Evolutionary conservation across 1,140 invertebrate genomes (phyloP), one percentile per base, ranked within the genome.

Genomic region (Aphelenchoides besseyi): DNA sequence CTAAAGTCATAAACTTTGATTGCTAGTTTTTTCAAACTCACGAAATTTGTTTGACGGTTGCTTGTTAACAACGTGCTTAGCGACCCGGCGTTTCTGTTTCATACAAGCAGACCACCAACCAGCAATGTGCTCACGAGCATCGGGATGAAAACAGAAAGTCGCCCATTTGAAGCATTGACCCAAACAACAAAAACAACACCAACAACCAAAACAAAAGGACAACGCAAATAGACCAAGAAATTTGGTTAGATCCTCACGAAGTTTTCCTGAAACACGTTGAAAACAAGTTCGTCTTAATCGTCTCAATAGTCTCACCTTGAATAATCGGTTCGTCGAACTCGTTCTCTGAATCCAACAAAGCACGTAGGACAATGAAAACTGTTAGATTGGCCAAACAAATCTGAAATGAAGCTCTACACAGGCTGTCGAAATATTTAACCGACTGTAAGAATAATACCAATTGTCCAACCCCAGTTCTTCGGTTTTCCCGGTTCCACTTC

Each of bases 151-250:
- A 61, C 70, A 69, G 32, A 55, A 59, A 53, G 54, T 55, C 23
- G 35, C 28, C 26, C 26, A 76, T 63, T 54, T 72, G n/a, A 78
- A 77, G 52, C 62, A 78, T 23, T 78, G 37, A 3, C 74, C 74
- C n/a, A 30, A 12, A 41, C 74, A 76, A 48, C 70, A 76, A 54
- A 76, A 76, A 53, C 74, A 76, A 29, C 74, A 76, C 55, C 75
- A 76, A 64, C 74, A 76, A 12, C 75, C 74, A 54, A 76, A 76
- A 37, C 74, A 76, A 70, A 77, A 76, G 2, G 74, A 73, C n/a
- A 76, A 32, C 8, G 74, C 71, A 55, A 76, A 76, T n/a, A 74
- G 23, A 28, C 74, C 74, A 16, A 74, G 55, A 28, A 74, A 74
- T 69, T 75, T 59, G 2, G 63, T 76, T 53, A 74, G 53, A 33